Evolutionary conservation across 2,888 invertebrate genomes (phyloP).

Genomic region (Pecten maximus): DNA sequence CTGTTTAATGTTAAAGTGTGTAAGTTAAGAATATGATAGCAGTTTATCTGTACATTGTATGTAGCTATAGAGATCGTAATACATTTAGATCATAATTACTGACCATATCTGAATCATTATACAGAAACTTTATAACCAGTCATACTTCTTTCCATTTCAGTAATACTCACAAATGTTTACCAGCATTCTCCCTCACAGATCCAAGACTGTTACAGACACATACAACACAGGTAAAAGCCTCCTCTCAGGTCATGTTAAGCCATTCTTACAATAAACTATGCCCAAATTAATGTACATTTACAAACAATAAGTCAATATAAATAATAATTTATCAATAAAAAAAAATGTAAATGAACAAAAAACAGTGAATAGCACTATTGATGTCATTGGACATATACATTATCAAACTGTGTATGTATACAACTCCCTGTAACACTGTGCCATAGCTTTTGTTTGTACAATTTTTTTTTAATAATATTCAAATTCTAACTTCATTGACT

Average conservation of each 20-base stretch:
- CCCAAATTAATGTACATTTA: no score
- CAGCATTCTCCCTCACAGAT: background rate
- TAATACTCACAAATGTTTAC: background rate
- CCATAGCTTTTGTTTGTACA: background rate
- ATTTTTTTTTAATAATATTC: background rate
- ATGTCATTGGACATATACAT: no score
- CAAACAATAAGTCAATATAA: no score
- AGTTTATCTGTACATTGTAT: background rate
- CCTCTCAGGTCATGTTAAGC: background rate
- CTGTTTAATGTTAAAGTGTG: background rate
- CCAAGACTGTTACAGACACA: background rate
- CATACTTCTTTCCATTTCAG: background rate
- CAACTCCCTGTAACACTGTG: no score
- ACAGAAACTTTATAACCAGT: background rate
- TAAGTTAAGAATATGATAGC: background rate
- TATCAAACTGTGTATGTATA: no score
- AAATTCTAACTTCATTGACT: background rate
- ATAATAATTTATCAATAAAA: background rate
- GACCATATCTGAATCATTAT: no score
- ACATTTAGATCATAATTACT: no score
- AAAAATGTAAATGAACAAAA: no score
- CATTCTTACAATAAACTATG: no score
- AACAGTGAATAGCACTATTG: no score
- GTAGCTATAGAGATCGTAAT: background rate
- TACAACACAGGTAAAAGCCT: background rate